Evolutionary conservation across 1,140 invertebrate genomes (phyloP).

Genomic region (Amyelois transitella): DNA sequence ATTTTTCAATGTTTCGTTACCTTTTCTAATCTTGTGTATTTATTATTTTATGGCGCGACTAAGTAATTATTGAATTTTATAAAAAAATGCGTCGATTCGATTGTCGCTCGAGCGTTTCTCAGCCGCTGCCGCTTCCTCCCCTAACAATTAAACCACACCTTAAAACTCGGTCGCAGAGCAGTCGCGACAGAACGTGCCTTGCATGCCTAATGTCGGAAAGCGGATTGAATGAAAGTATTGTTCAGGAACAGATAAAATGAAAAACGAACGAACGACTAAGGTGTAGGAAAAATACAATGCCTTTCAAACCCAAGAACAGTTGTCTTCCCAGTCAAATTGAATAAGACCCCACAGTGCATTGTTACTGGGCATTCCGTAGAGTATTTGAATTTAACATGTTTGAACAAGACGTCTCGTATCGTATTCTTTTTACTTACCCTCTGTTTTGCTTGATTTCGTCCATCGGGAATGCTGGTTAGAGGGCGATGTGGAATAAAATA

Average conservation of each 20-base stretch:
- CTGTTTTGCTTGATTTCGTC: not conserved
- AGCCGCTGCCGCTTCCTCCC: slow-evolving; percentile 22
- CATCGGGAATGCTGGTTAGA: not conserved
- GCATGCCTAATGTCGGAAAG: slow-evolving; percentile 46
- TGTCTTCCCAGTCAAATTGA: slow-evolving; percentile 64
- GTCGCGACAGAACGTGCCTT: slow-evolving; percentile 46
- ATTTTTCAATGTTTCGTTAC: no score
- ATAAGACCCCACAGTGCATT: slow-evolving; percentile 59
- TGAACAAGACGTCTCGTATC: slow-evolving; percentile 17
- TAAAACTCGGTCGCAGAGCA: slow-evolving; percentile 33
- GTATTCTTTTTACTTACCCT: slow-evolving; percentile 1
- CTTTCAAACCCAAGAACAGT: slow-evolving; percentile 59
- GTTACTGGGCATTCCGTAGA: slow-evolving; percentile 54
- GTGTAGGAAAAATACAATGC: slow-evolving; percentile 50
- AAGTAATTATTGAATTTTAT: no score
- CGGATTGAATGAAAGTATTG: slow-evolving; percentile 61
- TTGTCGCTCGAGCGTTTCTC: no score
- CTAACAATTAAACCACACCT: slow-evolving; percentile 19
- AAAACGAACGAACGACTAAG: slow-evolving; percentile 35
- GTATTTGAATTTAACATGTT: slow-evolving; percentile 44
- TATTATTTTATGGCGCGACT: no score
- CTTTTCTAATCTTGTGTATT: no score
- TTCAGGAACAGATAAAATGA: slow-evolving; percentile 47
- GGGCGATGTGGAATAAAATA: not conserved
- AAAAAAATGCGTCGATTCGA: no score